These are phyloP conservation scores for Dendropsophus ebraccatus DNA, from an alignment of 2,113 vertebrate genomes.

Conservation along the genomic window DNA sequence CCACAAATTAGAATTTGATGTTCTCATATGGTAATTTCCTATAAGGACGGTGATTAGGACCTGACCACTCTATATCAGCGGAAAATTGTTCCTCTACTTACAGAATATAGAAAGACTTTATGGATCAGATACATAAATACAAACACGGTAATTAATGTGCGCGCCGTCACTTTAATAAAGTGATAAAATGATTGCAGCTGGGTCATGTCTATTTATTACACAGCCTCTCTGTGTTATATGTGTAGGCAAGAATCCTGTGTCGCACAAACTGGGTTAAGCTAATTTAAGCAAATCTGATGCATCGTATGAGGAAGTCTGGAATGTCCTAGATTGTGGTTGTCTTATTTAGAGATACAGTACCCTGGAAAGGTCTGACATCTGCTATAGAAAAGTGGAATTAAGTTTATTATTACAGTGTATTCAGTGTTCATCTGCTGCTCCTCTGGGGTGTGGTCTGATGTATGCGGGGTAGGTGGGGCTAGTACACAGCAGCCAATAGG, in stretches of 20 bases:
- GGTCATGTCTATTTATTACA: conserved; percentile 23
- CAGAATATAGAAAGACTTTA: conserved; percentile 2
- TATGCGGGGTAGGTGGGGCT: background rate
- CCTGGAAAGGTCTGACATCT: background rate
- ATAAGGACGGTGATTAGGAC: background rate
- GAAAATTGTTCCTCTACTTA: background rate
- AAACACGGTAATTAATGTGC: background rate
- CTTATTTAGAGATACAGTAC: background rate
- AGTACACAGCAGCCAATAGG: background rate
- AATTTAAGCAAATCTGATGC: conserved; percentile 25
- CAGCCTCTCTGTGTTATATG: background rate
- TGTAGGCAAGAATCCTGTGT: background rate
- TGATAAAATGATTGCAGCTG: background rate
- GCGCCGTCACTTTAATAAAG: conserved; percentile 1
- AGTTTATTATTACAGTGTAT: background rate
- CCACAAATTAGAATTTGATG: conserved; percentile 19
- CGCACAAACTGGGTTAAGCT: conserved; percentile 26
- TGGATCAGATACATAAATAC: background rate
- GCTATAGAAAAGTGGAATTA: background rate
- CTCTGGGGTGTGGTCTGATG: background rate
- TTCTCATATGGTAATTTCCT: conserved; percentile 24
- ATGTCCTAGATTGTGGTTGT: conserved; percentile 3
- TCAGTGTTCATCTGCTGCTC: background rate
- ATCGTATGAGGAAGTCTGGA: background rate
- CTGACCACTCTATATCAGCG: conserved; percentile 2